Conservation (phyloP, 2,888 invertebrate genomes). For the Argyresthia albistria region DNA sequence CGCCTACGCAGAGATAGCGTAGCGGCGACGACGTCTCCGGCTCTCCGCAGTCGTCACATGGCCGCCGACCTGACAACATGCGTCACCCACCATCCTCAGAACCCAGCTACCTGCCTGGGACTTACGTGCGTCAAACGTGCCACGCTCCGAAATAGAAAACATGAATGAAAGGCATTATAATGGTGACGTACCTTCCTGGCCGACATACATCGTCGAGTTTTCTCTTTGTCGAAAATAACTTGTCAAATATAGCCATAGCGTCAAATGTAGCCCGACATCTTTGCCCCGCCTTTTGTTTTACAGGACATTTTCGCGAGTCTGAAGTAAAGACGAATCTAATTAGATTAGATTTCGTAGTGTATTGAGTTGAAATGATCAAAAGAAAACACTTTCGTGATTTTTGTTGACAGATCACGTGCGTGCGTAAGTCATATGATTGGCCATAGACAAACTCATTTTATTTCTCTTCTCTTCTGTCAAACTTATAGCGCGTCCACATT, state of each 20-base stretch:
- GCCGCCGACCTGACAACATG: constrained; percentile 16
- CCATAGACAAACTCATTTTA: constrained; percentile 56
- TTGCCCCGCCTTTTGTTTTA: neutral
- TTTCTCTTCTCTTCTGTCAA: no score
- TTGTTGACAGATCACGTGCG: constrained; percentile 14
- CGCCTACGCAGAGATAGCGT: constrained; percentile 25
- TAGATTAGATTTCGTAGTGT: neutral
- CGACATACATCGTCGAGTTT: constrained; percentile 52
- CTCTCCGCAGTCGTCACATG: constrained; percentile 16
- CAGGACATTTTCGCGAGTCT: neutral
- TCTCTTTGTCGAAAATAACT: constrained; percentile 78
- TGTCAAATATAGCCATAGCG: constrained; percentile 83
- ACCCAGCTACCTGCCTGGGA: neutral
- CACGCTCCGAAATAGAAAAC: constrained; percentile 41
- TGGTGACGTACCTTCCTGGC: constrained; percentile 61
- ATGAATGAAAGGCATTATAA: constrained; percentile 43
- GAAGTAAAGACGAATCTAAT: neutral
- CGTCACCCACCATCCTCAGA: constrained; percentile 21
- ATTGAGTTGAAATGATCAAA: neutral
- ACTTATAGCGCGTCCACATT: no score
- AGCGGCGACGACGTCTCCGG: constrained; percentile 15
- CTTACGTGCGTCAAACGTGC: constrained; percentile 42
- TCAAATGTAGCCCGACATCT: constrained; percentile 29
- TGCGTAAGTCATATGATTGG: constrained; percentile 62
- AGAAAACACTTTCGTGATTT: constrained; percentile 6